Conservation (phyloP, 2,888 invertebrate species). For the Villa cingulata region DNA sequence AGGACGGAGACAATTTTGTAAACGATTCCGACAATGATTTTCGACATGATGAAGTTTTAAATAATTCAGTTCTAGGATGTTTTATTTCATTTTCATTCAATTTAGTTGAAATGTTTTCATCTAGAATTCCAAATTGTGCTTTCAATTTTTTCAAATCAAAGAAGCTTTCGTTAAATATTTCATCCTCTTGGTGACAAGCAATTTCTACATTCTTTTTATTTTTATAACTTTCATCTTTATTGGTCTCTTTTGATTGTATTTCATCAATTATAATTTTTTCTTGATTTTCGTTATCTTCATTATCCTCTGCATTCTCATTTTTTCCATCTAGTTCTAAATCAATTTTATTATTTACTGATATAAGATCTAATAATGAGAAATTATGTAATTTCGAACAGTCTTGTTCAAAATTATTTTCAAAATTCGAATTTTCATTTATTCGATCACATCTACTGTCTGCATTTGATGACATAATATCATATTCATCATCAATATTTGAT, state of each 20-base stretch:
- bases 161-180: neutral
- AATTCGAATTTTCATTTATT: too few relatives aligned
- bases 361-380: constrained; percentile 14
- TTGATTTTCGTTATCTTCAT: neutral
- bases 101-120: neutral
- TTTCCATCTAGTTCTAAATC: neutral
- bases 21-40: constrained; percentile 24
- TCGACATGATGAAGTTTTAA: neutral
- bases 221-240: too few relatives aligned
- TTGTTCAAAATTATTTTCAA: too few relatives aligned
- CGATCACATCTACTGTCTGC: too few relatives aligned
- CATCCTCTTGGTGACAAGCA: too few relatives aligned
- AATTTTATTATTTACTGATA: neutral
- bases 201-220: too few relatives aligned
- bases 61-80: neutral
- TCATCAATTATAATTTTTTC: neutral
- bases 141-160: neutral
- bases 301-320: neutral
- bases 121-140: neutral
- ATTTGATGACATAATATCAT: neutral
- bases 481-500: neutral
- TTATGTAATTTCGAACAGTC: constrained; percentile 5
- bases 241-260: neutral
- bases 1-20: constrained; percentile 7
- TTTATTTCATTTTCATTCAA: neutral